Evolutionary conservation across 2,113 vertebrate genomes (phyloP).

Genomic region (Gopherus flavomarginatus): DNA sequence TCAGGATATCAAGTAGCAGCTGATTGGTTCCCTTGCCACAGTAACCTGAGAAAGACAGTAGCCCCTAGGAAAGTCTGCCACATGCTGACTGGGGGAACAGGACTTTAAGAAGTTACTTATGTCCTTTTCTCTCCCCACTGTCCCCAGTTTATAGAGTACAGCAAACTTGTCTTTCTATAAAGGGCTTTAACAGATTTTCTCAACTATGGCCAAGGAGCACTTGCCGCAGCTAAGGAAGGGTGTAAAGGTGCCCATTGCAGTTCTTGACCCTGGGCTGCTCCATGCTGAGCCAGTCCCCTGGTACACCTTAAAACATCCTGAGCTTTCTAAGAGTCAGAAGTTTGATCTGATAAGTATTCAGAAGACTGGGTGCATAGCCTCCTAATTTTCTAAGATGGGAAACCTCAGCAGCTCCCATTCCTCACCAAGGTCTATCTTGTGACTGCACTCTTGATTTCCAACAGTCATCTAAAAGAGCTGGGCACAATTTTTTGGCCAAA

Average conservation of each 20-base stretch:
- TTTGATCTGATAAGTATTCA: not conserved
- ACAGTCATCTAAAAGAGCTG: too few relatives aligned
- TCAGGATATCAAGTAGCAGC: slow-evolving; percentile 9
- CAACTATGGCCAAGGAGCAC: not conserved
- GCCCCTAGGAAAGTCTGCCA: slow-evolving; percentile 47
- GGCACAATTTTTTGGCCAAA: too few relatives aligned
- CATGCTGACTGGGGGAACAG: slow-evolving; percentile 59
- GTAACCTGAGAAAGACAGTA: slow-evolving; percentile 56
- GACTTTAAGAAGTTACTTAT: slow-evolving; percentile 44
- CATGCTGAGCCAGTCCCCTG: not conserved
- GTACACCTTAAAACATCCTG: not conserved
- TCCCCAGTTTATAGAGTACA: accelerated
- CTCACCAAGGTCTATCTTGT: not conserved
- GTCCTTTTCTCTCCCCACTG: not conserved
- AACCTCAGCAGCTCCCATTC: not conserved
- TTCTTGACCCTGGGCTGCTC: not conserved
- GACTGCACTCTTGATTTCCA: not conserved
- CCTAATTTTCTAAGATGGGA: not conserved
- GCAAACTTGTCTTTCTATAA: not conserved
- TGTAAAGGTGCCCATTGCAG: not conserved
- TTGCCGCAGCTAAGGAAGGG: not conserved
- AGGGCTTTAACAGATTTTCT: not conserved
- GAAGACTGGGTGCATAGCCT: slow-evolving; percentile 14
- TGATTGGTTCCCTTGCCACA: slow-evolving; percentile 34
- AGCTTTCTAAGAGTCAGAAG: not conserved